Evolutionary conservation across 2,113 vertebrate species (phyloP).

Genomic region (Lepisosteus oculatus): DNA sequence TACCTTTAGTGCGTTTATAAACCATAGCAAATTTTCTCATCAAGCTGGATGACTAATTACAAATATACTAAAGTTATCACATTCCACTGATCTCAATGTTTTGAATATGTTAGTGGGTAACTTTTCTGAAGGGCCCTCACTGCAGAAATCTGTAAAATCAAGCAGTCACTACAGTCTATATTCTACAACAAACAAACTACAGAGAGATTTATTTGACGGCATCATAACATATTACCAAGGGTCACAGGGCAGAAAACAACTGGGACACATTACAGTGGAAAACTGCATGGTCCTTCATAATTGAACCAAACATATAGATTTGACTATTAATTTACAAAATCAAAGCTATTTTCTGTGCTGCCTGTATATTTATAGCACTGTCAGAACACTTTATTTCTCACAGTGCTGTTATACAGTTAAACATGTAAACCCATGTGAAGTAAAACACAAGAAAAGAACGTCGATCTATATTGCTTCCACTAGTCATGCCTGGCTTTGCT

Average conservation of each 20-base stretch:
- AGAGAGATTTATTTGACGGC: constrained; percentile 17
- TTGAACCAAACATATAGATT: constrained; percentile 24
- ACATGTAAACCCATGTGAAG: constrained; percentile 26
- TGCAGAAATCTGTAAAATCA: not conserved
- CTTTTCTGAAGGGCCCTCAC: not conserved
- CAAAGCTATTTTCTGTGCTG: constrained; percentile 3
- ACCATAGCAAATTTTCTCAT: too few relatives aligned
- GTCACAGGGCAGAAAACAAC: constrained; percentile 12
- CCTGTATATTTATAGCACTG: constrained; percentile 26
- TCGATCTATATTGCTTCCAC: constrained; percentile 17
- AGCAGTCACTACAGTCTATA: not conserved
- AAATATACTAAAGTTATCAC: too few relatives aligned
- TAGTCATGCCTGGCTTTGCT: constrained; percentile 26
- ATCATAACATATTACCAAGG: constrained; percentile 16
- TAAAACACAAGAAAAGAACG: constrained; percentile 30
- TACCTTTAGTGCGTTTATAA: too few relatives aligned
- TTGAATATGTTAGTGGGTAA: not conserved
- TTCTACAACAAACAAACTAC: constrained; percentile 1
- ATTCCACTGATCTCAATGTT: too few relatives aligned
- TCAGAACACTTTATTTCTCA: constrained; percentile 25
- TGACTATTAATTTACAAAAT: constrained; percentile 20
- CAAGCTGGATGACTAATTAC: too few relatives aligned
- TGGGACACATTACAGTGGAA: constrained; percentile 18
- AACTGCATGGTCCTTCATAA: constrained; percentile 18
- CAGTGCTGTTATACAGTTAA: constrained; percentile 17